Conservation (phyloP, 2,113 vertebrate species). For the Tragelaphus strepsiceros region DNA sequence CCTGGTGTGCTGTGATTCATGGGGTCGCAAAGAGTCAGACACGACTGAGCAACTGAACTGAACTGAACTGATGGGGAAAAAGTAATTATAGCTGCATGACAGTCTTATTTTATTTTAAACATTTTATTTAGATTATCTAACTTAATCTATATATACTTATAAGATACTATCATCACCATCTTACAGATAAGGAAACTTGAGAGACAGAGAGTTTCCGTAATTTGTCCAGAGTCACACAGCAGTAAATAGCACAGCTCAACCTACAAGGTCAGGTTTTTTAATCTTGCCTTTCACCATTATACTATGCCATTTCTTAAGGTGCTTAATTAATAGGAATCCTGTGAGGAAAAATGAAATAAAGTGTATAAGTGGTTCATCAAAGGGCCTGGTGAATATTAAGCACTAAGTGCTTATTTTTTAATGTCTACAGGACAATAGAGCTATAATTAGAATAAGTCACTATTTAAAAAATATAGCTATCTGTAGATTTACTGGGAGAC, state of each 20-base stretch:
- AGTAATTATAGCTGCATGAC: background rate
- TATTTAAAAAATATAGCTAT: constrained; percentile 36
- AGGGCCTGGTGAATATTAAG: background rate
- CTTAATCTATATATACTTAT: background rate
- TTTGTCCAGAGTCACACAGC: background rate
- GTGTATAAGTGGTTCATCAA: background rate
- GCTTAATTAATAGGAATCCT: background rate
- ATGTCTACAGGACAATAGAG: background rate
- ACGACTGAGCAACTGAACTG: too few species aligned
- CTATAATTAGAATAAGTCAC: constrained; percentile 13
- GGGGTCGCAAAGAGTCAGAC: too few species aligned
- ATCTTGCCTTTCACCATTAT: background rate
- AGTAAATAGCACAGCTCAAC: background rate
- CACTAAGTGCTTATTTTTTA: background rate
- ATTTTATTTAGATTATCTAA: background rate
- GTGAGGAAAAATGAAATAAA: constrained; percentile 24
- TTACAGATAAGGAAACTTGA: background rate
- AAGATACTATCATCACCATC: background rate
- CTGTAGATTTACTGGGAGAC: constrained; percentile 15
- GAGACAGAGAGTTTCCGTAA: background rate
- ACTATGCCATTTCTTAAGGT: background rate
- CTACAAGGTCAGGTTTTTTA: background rate
- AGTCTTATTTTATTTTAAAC: background rate
- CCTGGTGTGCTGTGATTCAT: too few species aligned
- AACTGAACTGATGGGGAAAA: background rate